Percentiles rank a stretch among this genome's conserved stretches.
phyloP scores from a whole-genome alignment of 2,797 vertebrate genomes.

The Centropyge bicolor region DNA sequence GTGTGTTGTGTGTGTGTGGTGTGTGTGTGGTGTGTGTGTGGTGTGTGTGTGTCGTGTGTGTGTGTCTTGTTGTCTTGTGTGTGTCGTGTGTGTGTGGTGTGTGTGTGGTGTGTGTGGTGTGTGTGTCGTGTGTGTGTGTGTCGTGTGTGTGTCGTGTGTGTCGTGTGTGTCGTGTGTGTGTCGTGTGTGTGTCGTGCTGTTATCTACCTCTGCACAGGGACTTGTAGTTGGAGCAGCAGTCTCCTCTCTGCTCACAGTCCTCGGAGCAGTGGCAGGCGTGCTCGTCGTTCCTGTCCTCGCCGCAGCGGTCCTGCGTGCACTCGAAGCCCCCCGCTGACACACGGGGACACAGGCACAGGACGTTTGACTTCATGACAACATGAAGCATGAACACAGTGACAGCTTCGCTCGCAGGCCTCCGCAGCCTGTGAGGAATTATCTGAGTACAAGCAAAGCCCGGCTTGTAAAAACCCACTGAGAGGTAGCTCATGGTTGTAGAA shows the following conservation, averaged over 20 bases:
- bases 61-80: too few relatives aligned
- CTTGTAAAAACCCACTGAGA: background rate
- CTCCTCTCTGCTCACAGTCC: conserved; percentile 92
- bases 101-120: too few relatives aligned
- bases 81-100: too few relatives aligned
- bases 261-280: conserved; percentile 96
- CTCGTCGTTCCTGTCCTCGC: conserved; percentile 90
- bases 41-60: too few relatives aligned
- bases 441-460: background rate
- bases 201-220: conserved; percentile 90
- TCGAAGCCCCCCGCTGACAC: conserved; percentile 92
- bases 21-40: too few relatives aligned
- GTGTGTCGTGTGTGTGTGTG: too few relatives aligned
- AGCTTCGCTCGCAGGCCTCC: background rate
- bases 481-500: background rate
- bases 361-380: background rate
- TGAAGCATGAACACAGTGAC: too few relatives aligned
- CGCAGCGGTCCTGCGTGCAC: conserved; percentile 92
- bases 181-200: too few relatives aligned
- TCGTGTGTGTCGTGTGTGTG: too few relatives aligned
- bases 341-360: too few relatives aligned
- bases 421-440: background rate
- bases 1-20: too few relatives aligned
- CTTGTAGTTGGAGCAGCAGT: conserved; percentile 98
- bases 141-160: too few relatives aligned